Conservation (phyloP, 2,888 invertebrate genomes). For the Liposcelis brunnea region DNA sequence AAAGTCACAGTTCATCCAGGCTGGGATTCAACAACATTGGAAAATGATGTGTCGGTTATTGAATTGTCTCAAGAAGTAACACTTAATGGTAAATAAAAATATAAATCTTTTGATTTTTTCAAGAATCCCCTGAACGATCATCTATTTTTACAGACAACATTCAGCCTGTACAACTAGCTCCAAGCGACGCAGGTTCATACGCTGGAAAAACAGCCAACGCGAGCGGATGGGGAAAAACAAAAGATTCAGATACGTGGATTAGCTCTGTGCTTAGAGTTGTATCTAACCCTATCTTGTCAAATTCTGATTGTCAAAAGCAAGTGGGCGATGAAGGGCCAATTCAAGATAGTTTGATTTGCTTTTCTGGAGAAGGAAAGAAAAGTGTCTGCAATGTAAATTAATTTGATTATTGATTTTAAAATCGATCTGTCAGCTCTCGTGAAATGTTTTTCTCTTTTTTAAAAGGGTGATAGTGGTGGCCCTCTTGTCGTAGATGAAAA, state of each 20-base stretch:
- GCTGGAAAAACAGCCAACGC: background rate
- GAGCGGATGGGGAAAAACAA: background rate
- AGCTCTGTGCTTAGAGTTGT: background rate
- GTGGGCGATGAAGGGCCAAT: background rate
- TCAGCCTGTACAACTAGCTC: background rate
- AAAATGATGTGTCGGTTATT: conserved; percentile 13
- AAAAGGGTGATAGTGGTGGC: conserved; percentile 5
- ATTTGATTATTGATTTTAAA: too few species aligned
- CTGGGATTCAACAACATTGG: conserved; percentile 12
- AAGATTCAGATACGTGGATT: background rate
- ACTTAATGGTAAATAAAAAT: conserved; percentile 9
- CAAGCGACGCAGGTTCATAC: background rate
- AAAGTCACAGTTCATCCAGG: conserved; percentile 15
- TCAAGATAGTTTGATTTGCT: background rate
- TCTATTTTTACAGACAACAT: background rate
- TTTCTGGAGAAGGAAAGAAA: background rate
- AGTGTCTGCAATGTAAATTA: conserved; percentile 2
- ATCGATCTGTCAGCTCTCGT: too few species aligned
- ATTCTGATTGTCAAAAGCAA: background rate
- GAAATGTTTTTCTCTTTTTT: background rate
- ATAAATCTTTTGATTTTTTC: too few species aligned
- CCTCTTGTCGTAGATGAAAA: background rate
- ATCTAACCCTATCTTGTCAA: background rate
- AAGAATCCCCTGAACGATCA: too few species aligned
- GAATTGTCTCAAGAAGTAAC: conserved; percentile 9